These are phyloP conservation scores for Teleopsis dalmanni DNA, from an alignment of 1,140 invertebrate species.

Conservation along the genomic window DNA sequence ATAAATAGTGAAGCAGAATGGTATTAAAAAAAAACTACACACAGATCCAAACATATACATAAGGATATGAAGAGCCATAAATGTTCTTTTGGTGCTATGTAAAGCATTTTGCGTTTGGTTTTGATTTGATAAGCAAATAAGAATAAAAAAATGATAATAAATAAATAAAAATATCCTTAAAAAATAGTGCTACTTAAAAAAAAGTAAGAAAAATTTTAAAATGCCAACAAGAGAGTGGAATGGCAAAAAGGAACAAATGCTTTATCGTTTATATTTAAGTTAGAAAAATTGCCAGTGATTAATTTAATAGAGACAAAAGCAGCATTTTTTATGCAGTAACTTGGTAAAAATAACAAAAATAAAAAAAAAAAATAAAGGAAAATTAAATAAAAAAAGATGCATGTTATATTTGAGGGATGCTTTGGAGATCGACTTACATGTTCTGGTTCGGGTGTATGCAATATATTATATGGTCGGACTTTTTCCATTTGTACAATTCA, in stretches of 20 bases:
- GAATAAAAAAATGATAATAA: constrained; percentile 16
- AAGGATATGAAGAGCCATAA: neutral
- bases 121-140: constrained; percentile 34
- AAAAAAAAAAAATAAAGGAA: neutral
- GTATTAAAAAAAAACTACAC: neutral
- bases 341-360: neutral
- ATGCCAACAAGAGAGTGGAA: constrained; percentile 22
- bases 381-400: neutral
- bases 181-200: constrained; percentile 44
- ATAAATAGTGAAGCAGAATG: neutral
- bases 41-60: neutral
- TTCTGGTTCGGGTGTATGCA: too few species aligned
- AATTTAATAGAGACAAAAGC: constrained; percentile 44
- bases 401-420: too few species aligned
- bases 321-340: constrained; percentile 13
- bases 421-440: too few species aligned
- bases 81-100: neutral
- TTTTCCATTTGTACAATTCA: neutral
- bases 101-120: constrained; percentile 23
- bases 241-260: constrained; percentile 20
- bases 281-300: constrained; percentile 43
- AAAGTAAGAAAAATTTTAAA: constrained; percentile 18
- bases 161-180: constrained; percentile 37
- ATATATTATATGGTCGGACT: neutral
- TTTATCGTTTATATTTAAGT: constrained; percentile 44